Base-by-base conservation (phyloP, 1,140 invertebrate species). In the Dreissena polymorpha region DNA sequence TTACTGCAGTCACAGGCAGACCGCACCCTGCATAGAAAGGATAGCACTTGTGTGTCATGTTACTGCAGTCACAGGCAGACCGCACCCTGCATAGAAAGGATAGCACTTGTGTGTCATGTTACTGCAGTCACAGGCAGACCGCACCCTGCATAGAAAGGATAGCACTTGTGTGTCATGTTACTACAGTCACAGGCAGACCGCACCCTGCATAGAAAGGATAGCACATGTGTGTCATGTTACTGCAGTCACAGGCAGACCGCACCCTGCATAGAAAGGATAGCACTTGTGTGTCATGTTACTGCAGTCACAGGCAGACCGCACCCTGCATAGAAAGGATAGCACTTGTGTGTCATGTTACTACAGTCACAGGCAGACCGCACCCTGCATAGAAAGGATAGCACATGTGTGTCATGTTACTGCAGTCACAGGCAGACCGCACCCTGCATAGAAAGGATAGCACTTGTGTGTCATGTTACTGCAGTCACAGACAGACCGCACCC, bases 1-100 rank as follows among this genome's bases (percentile, higher is more conserved):
- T n/a, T n/a, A 57, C 95, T 95, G 87, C 96, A 96, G 91, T 97
- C 94, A 90, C 95, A 96, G 25, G 95, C 94, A 78, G 92, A 90
- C 57, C 94, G 91, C 74, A 97, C 73, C 67, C 93, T 93, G 60
- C 25, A 85, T 82, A 67, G 25, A 18, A 82, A 69, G 51, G 21
- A 57, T 29, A 55, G 21, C 16, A 57, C 23, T 50, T 25, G 23
- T 18, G 51, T 23, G 29, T n/a, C n/a, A n/a, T n/a, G n/a, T n/a
- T n/a, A 57, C 95, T 95, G 87, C 96, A 96, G 91, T 97, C 94
- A 90, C 95, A 96, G 25, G 95, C 94, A 78, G 92, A 90, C 57
- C 94, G 91, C 74, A 97, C 73, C 67, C 93, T 93, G 60, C 25
- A 85, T 82, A 67, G 25, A 18, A 82, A 69, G 51, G 21, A 57